Evolutionary conservation across 37 sponge, comb jelly and placozoan genomes (phyloP).

Genomic region (Ephydatia muelleri): DNA sequence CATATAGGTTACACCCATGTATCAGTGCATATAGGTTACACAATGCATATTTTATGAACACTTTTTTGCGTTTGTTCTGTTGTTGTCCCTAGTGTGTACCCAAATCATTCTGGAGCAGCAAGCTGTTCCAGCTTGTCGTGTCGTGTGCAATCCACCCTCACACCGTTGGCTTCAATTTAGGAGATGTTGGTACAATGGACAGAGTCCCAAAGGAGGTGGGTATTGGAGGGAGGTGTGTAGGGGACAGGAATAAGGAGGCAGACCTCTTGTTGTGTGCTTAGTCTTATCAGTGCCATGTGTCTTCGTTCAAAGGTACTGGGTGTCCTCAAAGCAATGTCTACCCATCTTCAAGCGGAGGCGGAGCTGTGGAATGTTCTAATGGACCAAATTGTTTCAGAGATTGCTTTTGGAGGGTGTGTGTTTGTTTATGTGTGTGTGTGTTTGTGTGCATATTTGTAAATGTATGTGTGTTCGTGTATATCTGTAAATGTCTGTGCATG

Average conservation of each 20-base stretch:
- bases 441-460: background rate
- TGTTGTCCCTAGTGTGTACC: slow-evolving; percentile 39
- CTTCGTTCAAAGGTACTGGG: slow-evolving; percentile 18
- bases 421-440: background rate
- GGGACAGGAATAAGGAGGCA: too few species aligned
- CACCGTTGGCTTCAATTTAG: slow-evolving; percentile 63
- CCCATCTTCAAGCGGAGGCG: slow-evolving; percentile 12
- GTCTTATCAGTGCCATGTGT: too few species aligned
- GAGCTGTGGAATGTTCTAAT: slow-evolving; percentile 16
- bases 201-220: slow-evolving; percentile 54
- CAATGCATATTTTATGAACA: background rate
- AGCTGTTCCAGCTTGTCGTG: slow-evolving; percentile 46
- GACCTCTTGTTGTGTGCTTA: background rate
- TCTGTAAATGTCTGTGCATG: background rate
- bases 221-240: background rate
- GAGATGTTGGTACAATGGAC: slow-evolving; percentile 51
- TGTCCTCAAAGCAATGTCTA: slow-evolving; percentile 15
- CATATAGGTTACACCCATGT: too few species aligned
- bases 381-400: slow-evolving; percentile 3
- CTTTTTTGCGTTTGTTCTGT: background rate
- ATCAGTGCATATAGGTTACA: background rate
- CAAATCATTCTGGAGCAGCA: slow-evolving; percentile 65
- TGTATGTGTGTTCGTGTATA: background rate
- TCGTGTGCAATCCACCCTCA: slow-evolving; percentile 48
- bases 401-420: slow-evolving; percentile 33